Conservation (phyloP, 2,797 vertebrate species). For the Anguilla pacifica region DNA sequence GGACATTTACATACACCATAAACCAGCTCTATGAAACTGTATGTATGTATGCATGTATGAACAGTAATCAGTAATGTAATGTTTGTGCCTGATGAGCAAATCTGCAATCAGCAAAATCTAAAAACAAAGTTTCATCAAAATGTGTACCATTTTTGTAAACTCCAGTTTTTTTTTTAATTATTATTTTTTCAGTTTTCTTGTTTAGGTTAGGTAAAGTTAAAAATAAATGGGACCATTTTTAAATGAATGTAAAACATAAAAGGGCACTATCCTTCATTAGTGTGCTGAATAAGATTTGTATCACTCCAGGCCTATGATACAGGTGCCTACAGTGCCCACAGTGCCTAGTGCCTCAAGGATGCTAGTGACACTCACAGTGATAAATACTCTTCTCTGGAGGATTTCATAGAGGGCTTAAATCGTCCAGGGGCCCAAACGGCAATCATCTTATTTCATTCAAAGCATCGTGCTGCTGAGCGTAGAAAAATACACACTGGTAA, state of each 20-base stretch:
- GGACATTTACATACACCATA: background rate
- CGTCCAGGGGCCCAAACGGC: constrained; percentile 17
- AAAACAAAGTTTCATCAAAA: background rate
- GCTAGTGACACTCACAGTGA: background rate
- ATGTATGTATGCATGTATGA: background rate
- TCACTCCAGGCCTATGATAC: background rate
- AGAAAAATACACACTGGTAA: constrained; percentile 19
- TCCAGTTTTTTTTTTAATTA: background rate
- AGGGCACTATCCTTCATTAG: background rate
- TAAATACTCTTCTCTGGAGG: constrained; percentile 4
- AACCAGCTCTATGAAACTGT: background rate
- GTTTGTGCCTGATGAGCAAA: background rate
- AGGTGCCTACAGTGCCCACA: background rate
- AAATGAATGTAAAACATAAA: background rate
- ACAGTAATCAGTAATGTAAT: too few species aligned
- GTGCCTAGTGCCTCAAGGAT: background rate
- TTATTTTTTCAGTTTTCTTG: background rate
- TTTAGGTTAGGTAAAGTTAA: background rate
- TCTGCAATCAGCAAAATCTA: background rate
- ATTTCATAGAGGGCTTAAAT: constrained; percentile 27
- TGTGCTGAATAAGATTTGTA: background rate
- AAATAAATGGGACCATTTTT: too few species aligned
- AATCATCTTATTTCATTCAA: constrained; percentile 20
- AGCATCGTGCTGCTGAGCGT: background rate
- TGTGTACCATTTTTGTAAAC: background rate